Conservation (phyloP, 53 echinoderm and acorn worm genomes). For the Zoroaster sp. region DNA sequence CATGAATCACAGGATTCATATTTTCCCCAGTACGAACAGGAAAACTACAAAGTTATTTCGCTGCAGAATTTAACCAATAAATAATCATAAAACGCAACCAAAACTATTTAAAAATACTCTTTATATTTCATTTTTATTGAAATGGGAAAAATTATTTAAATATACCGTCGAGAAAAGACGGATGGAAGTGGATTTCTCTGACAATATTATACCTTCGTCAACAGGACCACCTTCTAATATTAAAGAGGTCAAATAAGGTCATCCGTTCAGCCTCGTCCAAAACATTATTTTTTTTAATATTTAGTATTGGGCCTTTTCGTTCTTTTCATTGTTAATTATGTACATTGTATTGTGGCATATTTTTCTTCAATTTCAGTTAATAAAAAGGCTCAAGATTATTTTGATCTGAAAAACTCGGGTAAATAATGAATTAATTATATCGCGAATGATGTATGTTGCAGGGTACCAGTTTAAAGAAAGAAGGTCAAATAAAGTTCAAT, state of each 20-base stretch:
- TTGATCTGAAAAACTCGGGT: too few relatives aligned
- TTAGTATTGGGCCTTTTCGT: too few relatives aligned
- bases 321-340: too few relatives aligned
- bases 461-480: constrained; percentile 3
- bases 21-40: neutral
- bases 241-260: constrained; percentile 35
- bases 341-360: too few relatives aligned
- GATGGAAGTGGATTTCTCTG: constrained; percentile 27
- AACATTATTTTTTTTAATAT: neutral
- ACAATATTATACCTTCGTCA: neutral
- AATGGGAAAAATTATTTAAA: neutral
- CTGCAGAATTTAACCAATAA: neutral
- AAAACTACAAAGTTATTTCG: neutral
- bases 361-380: too few relatives aligned
- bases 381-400: too few relatives aligned
- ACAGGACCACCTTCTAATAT: neutral
- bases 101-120: neutral
- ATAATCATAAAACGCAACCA: neutral
- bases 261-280: neutral
- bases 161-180: neutral
- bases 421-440: too few relatives aligned
- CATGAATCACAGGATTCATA: neutral
- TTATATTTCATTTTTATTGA: neutral
- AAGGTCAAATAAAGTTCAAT: constrained; percentile 60
- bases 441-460: too few relatives aligned